A percentile compares a stretch with the other conserved stretches of the same genome.
These are phyloP conservation scores for Papilio demoleus DNA, from an alignment of 2,888 invertebrate genomes.

Conservation along the genomic window DNA sequence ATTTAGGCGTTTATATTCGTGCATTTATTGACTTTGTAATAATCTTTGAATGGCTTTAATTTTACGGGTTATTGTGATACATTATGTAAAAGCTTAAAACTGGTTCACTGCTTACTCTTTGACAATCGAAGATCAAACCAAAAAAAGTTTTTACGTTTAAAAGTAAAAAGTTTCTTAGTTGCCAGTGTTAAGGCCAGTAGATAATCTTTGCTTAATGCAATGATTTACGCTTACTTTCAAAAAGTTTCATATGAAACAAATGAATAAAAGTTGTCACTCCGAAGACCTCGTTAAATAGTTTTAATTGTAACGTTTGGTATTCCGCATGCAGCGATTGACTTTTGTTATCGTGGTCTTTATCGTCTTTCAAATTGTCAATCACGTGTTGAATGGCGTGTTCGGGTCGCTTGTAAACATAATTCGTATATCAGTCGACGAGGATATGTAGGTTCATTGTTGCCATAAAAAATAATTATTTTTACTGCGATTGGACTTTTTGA, in stretches of 20 bases:
- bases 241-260: not conserved
- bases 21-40: no score
- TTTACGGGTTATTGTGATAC: no score
- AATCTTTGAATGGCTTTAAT: no score
- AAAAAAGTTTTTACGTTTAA: no score
- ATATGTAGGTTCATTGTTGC: constrained; percentile 5
- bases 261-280: not conserved
- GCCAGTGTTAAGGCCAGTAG: no score
- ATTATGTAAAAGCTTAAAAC: no score
- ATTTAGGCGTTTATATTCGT: no score
- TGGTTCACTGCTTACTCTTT: no score
- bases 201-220: no score
- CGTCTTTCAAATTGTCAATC: not conserved
- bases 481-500: not conserved
- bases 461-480: not conserved
- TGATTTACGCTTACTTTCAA: no score
- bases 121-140: no score
- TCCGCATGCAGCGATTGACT: not conserved
- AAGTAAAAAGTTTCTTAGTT: no score
- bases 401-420: constrained; percentile 5
- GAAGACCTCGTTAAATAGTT: not conserved
- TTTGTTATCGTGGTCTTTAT: not conserved
- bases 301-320: not conserved
- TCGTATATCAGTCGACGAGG: not conserved
- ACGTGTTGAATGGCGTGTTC: constrained; percentile 10